These are phyloP conservation scores for Rhinolophus ferrumequinum DNA, from an alignment of 2,113 vertebrate genomes.

Conservation along the genomic window DNA sequence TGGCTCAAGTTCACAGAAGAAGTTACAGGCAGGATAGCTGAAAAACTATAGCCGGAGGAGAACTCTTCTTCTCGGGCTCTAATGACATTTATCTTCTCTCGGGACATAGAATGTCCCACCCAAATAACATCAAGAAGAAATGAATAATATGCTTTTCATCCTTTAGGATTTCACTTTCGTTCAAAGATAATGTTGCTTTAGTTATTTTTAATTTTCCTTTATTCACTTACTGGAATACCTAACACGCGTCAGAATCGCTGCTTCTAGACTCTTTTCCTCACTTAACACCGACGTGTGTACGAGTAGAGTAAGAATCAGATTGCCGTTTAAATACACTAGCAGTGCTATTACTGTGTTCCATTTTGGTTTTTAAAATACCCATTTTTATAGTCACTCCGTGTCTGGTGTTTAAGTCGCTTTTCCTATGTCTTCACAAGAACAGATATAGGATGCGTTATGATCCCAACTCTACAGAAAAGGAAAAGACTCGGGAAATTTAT, in stretches of 20 bases:
- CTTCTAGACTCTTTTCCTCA: neutral
- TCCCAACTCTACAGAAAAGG: neutral
- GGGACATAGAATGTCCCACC: neutral
- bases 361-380: neutral
- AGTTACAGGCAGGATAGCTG: neutral
- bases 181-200: neutral
- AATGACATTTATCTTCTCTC: neutral
- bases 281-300: neutral
- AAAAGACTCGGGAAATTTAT: neutral
- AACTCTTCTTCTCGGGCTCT: neutral
- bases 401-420: neutral
- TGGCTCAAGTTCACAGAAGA: neutral
- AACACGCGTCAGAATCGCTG: neutral
- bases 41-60: neutral
- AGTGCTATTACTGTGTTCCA: neutral
- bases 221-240: neutral
- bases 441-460: neutral
- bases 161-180: neutral
- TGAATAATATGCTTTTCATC: neutral
- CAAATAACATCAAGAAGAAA: neutral
- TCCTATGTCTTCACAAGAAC: neutral
- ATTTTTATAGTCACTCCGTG: neutral
- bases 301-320: neutral
- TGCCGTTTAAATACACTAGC: neutral
- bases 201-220: neutral